Evolutionary conservation across 2,888 invertebrate genomes (phyloP).

Genomic region (Amiota communis): DNA sequence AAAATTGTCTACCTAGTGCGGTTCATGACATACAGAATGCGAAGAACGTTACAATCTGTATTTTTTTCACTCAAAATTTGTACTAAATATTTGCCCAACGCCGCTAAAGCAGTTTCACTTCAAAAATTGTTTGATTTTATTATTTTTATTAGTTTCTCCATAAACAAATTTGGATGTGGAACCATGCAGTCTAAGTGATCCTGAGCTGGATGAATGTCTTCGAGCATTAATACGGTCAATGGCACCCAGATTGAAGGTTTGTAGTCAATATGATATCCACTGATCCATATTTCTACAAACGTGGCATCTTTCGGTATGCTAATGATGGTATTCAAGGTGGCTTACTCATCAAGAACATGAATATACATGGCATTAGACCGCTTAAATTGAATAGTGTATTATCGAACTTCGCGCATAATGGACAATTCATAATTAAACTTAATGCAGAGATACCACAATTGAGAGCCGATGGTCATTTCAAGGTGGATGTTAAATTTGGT

Average conservation of each 20-base stretch:
- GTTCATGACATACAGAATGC: no score
- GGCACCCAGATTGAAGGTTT: constrained; percentile 67
- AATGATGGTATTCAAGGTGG: constrained; percentile 70
- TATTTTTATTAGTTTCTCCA: constrained; percentile 44
- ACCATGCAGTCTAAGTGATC: constrained; percentile 76
- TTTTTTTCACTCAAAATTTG: no score
- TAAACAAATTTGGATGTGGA: constrained; percentile 45
- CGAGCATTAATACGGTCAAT: constrained; percentile 75
- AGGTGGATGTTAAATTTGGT: constrained; percentile 79
- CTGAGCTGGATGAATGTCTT: constrained; percentile 77
- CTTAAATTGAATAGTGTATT: constrained; percentile 76
- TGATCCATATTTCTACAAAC: constrained; percentile 69
- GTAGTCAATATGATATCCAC: constrained; percentile 57
- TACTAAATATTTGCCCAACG: no score
- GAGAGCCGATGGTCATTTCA: constrained; percentile 77
- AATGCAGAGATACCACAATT: constrained; percentile 77
- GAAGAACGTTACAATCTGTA: no score
- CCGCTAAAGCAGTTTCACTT: no score
- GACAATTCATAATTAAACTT: constrained; percentile 77
- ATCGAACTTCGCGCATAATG: constrained; percentile 76
- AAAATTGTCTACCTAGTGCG: no score
- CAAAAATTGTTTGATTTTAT: no score
- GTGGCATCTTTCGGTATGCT: constrained; percentile 69
- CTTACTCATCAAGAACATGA: constrained; percentile 70
- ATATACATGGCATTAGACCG: constrained; percentile 76